Conservation (phyloP, 2,888 invertebrate genomes). For the Catocala sponsa region DNA sequence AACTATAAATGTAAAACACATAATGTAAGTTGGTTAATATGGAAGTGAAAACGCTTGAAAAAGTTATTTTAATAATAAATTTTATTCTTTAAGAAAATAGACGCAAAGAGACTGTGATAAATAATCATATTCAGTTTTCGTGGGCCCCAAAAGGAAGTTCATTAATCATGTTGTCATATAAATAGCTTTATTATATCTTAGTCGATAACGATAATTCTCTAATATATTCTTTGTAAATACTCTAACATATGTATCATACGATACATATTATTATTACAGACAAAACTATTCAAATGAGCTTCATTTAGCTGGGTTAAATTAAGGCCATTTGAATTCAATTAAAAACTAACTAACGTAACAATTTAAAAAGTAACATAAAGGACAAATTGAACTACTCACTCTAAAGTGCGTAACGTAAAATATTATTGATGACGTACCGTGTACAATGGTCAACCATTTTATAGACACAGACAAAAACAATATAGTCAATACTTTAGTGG, state of each 20-base stretch:
- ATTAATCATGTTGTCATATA: slow-evolving; percentile 58
- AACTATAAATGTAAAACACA: slow-evolving; percentile 47
- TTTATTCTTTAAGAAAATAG: slow-evolving; percentile 76
- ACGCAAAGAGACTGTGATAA: slow-evolving; percentile 64
- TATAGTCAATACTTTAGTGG: slow-evolving; percentile 20
- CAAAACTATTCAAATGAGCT: slow-evolving; percentile 69
- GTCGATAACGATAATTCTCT: slow-evolving; percentile 67
- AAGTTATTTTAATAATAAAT: slow-evolving; percentile 68
- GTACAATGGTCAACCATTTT: too few relatives aligned
- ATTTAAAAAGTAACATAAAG: slow-evolving; percentile 8
- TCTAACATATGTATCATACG: slow-evolving; percentile 58
- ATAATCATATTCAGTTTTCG: slow-evolving; percentile 58
- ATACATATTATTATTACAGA: slow-evolving; percentile 47
- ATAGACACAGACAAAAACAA: slow-evolving; percentile 8
- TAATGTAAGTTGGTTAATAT: slow-evolving; percentile 57
- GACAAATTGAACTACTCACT: slow-evolving; percentile 9
- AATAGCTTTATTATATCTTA: slow-evolving; percentile 68
- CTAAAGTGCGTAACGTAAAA: slow-evolving; percentile 9
- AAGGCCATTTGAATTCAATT: slow-evolving; percentile 70
- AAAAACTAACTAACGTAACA: slow-evolving; percentile 34
- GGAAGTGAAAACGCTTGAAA: slow-evolving; percentile 67
- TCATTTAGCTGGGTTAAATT: slow-evolving; percentile 82
- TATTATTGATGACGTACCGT: too few relatives aligned
- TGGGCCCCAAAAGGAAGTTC: slow-evolving; percentile 75
- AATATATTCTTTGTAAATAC: slow-evolving; percentile 70